A percentile compares a stretch with the other conserved stretches of the same genome.
Evolutionary conservation across 2,113 vertebrate genomes (phyloP).

Genomic region (Platysternon megacephalum): DNA sequence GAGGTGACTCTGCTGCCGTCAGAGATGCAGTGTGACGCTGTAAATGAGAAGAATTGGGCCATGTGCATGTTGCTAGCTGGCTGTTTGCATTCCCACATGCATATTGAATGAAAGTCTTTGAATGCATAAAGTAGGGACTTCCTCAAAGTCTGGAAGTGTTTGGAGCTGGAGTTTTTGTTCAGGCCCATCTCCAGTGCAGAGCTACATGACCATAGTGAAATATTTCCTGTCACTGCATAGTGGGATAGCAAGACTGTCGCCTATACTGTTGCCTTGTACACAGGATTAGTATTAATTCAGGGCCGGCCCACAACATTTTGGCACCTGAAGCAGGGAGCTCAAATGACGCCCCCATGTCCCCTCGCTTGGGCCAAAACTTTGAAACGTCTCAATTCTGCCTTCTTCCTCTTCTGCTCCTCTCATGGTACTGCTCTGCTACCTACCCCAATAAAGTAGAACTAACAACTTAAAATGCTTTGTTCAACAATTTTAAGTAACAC

Average conservation of each 20-base stretch:
- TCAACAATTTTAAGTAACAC: too few species aligned
- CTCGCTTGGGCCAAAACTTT: too few species aligned
- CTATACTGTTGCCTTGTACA: background rate
- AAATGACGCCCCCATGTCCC: too few species aligned
- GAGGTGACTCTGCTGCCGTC: background rate
- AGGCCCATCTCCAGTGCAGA: background rate
- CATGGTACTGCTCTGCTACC: too few species aligned
- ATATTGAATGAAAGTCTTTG: background rate
- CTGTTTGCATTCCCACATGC: background rate
- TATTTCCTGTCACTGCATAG: background rate
- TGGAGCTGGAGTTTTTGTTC: background rate
- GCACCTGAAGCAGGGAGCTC: too few species aligned
- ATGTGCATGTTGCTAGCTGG: background rate
- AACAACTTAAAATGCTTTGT: too few species aligned
- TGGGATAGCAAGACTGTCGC: background rate
- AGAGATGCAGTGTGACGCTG: background rate
- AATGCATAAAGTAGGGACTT: background rate
- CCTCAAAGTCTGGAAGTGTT: background rate
- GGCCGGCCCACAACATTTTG: too few species aligned
- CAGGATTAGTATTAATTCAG: background rate
- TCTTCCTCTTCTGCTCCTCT: too few species aligned
- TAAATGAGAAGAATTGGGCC: background rate
- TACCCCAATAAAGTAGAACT: too few species aligned
- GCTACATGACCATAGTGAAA: background rate
- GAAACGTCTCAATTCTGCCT: too few species aligned